phyloP scores from a whole-genome alignment of 2,888 invertebrate genomes.

The Camptogramma bilineatum region DNA sequence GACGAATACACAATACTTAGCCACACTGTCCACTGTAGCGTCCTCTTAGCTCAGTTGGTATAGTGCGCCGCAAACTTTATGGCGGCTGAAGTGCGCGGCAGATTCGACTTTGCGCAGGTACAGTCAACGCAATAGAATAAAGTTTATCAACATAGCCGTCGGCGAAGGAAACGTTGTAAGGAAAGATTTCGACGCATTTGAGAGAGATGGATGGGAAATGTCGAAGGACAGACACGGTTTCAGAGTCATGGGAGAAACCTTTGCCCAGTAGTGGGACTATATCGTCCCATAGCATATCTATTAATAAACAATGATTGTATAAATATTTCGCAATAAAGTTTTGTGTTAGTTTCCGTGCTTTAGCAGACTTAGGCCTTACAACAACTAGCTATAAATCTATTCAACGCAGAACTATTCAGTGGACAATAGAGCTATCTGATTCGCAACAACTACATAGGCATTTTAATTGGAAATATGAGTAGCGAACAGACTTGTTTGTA shows the following conservation, averaged over 20 bases:
- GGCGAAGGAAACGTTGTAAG: too few species aligned
- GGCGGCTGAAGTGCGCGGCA: too few species aligned
- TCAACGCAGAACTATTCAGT: conserved; percentile 67
- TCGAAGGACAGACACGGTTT: too few species aligned
- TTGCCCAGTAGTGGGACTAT: not conserved
- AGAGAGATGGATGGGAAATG: too few species aligned
- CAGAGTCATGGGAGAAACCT: not conserved
- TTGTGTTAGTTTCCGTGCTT: not conserved
- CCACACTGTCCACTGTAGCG: conserved; percentile 9
- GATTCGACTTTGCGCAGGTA: too few species aligned
- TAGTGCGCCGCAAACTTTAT: too few species aligned
- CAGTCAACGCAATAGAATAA: too few species aligned
- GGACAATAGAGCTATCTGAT: conserved; percentile 82
- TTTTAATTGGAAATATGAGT: conserved; percentile 82
- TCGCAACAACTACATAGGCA: conserved; percentile 76
- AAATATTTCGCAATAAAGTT: not conserved
- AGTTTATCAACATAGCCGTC: too few species aligned
- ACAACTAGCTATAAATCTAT: conserved; percentile 49
- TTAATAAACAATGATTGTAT: not conserved
- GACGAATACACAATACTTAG: conserved; percentile 17
- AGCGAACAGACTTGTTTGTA: conserved; percentile 31
- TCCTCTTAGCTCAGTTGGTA: not conserved
- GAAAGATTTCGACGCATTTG: too few species aligned
- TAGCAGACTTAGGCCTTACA: conserved; percentile 38
- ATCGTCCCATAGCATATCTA: not conserved